These are phyloP conservation scores for Brenthis ino DNA, from an alignment of 2,888 invertebrate species.

Conservation along the genomic window DNA sequence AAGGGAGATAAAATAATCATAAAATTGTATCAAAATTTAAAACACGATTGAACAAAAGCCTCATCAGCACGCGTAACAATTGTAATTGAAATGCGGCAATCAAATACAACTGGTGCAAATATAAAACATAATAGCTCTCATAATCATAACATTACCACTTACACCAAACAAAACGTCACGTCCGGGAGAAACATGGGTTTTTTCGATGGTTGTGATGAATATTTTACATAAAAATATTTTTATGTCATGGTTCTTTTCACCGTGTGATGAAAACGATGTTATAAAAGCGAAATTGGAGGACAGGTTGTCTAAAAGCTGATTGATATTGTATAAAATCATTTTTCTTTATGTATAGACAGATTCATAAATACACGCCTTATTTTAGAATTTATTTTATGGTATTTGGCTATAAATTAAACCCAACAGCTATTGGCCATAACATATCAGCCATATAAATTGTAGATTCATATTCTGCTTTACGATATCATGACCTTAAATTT, in stretches of 20 bases:
- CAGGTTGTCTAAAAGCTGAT: slow-evolving; percentile 23
- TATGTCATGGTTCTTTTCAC: slow-evolving; percentile 44
- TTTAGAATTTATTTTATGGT: neutral
- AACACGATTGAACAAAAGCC: slow-evolving; percentile 45
- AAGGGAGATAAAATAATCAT: neutral
- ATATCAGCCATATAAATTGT: too few relatives aligned
- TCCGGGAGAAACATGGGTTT: slow-evolving; percentile 51
- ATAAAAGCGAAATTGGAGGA: slow-evolving; percentile 38
- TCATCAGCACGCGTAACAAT: slow-evolving; percentile 50
- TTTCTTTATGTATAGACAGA: neutral
- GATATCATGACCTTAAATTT: too few relatives aligned
- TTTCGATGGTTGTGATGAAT: slow-evolving; percentile 53
- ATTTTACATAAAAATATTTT: slow-evolving; percentile 59
- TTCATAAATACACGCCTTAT: too few relatives aligned
- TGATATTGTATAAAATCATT: slow-evolving; percentile 24
- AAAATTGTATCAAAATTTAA: slow-evolving; percentile 30
- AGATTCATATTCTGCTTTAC: too few relatives aligned
- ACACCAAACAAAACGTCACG: slow-evolving; percentile 46
- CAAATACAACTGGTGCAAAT: slow-evolving; percentile 50
- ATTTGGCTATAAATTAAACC: neutral
- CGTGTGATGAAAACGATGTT: slow-evolving; percentile 58
- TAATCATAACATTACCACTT: slow-evolving; percentile 38
- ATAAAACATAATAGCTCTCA: slow-evolving; percentile 43
- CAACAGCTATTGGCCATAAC: too few relatives aligned
- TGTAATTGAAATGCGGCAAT: slow-evolving; percentile 50